Base-by-base conservation (phyloP, 2,113 vertebrate species). In the Orientallactaga bullata region DNA sequence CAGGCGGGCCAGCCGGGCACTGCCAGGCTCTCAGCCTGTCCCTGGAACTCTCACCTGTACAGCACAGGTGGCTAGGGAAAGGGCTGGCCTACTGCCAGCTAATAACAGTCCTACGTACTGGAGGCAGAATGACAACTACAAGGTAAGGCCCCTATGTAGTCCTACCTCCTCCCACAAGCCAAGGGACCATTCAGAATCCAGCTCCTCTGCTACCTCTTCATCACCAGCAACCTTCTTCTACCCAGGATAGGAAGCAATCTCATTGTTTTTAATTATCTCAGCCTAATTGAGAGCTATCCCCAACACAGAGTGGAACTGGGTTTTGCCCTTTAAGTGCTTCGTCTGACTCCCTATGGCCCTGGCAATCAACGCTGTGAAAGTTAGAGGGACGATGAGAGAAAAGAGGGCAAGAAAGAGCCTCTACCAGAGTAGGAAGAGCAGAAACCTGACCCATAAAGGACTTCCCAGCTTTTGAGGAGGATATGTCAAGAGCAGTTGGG, bases 1-100 rank as follows among this genome's bases (percentile, higher is more conserved):
- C 74, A 71, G 87, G 95, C 85, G 2, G 96, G 82, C 93, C 96
- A 96, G 94, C 88, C 20, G 55, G 95, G 94, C 95, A 95, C 88
- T 73, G 78, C 90, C 82, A 88, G 84, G 81, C 58, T 97, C 85
- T 88, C 85, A 72, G 85, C 83, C 91, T 91, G 90, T 92, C 95
- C 93, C 92, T 83, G 77, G 88, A 96, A 94, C 91, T 74, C 88
- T 93, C 58, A 96, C 93, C 93, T 96, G 90, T 58, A 83, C 80
- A 87, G 85, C 73, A 88, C 94, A 95, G 94, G 96, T 96, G 93
- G 93, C 88, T 90, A 3, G 73, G 55, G 88, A 87, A 85, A 39
- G 72, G 85, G 73, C n/a, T 94, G 91, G 93, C 42, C 37, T 51
- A 18, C 65, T 2, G 82, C 95, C 88, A 92, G 82, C 78, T 61